Percentiles rank a stretch among this genome's conserved stretches.
Conservation (phyloP, 2,113 vertebrate genomes). For the Sylvilagus bachmani region DNA sequence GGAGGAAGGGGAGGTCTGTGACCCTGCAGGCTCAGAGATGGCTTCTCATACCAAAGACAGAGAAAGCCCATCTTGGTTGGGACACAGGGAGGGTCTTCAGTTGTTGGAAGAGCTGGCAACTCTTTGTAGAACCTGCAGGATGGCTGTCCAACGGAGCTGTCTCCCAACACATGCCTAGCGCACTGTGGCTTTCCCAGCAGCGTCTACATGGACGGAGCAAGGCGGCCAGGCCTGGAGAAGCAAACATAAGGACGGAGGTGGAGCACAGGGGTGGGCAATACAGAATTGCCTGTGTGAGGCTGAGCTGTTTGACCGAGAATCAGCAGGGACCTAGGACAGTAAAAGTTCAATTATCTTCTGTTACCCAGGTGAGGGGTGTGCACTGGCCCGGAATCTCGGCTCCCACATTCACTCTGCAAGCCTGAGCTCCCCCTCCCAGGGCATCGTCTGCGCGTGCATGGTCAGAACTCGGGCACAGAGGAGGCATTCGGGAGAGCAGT, state of each 20-base stretch:
- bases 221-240: background rate
- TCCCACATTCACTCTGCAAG: background rate
- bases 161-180: background rate
- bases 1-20: background rate
- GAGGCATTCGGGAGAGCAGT: no score
- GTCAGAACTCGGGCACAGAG: background rate
- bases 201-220: background rate
- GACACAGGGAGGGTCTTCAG: background rate
- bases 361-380: background rate
- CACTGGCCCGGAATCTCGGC: background rate
- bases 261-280: background rate
- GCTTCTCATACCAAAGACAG: background rate
- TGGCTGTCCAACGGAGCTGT: background rate
- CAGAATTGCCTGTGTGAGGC: background rate
- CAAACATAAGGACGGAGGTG: background rate
- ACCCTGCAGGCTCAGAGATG: background rate
- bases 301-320: background rate
- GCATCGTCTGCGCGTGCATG: background rate
- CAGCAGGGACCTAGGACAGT: no score
- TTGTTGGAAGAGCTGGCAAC: background rate
- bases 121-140: background rate
- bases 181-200: background rate
- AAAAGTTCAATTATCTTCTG: no score
- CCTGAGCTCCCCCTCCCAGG: background rate
- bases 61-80: background rate